Evolutionary conservation across 2,113 vertebrate genomes (phyloP).

Genomic region (Prionailurus viverrinus): DNA sequence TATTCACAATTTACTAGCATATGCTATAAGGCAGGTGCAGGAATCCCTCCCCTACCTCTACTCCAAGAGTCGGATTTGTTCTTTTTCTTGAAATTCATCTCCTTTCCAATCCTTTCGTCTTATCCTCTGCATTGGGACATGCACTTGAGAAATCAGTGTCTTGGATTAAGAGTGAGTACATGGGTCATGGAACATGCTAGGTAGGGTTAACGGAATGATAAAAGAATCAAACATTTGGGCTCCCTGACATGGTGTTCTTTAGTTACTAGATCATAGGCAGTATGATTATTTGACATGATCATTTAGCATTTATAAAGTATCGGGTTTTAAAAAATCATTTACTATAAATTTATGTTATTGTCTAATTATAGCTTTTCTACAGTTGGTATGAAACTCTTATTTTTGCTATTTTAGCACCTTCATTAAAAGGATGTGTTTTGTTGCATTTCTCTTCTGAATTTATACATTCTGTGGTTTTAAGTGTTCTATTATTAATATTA

Average conservation of each 20-base stretch:
- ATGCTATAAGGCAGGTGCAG: neutral
- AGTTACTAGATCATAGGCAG: neutral
- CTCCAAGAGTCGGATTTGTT: neutral
- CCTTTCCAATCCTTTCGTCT: neutral
- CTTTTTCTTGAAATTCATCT: constrained; percentile 26
- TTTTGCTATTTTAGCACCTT: constrained; percentile 45
- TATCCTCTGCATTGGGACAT: neutral
- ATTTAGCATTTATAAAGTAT: constrained; percentile 3
- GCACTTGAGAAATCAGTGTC: neutral
- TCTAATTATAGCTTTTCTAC: neutral
- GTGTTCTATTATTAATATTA: constrained; percentile 20
- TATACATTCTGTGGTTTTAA: constrained; percentile 26
- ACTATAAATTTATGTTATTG: constrained; percentile 10
- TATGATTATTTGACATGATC: neutral
- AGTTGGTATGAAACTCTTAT: constrained; percentile 9
- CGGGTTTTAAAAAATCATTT: neutral
- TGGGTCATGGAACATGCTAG: neutral
- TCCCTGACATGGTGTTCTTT: neutral
- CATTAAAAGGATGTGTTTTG: neutral
- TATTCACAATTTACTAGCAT: constrained; percentile 9
- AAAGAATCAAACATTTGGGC: neutral
- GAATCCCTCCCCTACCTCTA: neutral
- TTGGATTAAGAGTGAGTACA: constrained; percentile 3
- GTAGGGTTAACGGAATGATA: neutral
- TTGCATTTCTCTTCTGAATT: constrained; percentile 45